phyloP scores from a whole-genome alignment of 1,140 invertebrate species.

The Caerostris extrusa region DNA sequence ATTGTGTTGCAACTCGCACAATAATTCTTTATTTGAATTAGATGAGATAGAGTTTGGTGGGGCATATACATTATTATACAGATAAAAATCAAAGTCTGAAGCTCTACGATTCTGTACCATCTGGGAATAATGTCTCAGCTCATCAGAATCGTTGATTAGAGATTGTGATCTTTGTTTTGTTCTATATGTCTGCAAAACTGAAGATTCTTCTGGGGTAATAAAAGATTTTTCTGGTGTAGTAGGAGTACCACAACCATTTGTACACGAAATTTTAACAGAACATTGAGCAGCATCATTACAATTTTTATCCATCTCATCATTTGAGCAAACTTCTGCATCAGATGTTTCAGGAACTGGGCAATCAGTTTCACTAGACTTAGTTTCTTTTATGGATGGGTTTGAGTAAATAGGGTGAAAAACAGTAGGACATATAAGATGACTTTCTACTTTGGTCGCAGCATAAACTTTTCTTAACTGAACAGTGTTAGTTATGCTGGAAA shows the following conservation, averaged over 20 bases:
- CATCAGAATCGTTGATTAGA: constrained; percentile 57
- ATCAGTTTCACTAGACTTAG: neutral
- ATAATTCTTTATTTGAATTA: constrained; percentile 46
- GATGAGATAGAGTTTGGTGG: constrained; percentile 4
- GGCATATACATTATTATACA: constrained; percentile 38
- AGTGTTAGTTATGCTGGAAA: constrained; percentile 67
- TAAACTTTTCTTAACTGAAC: constrained; percentile 66
- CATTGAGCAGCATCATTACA: constrained; percentile 63
- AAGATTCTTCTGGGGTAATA: neutral
- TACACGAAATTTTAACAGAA: neutral
- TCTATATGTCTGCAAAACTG: constrained; percentile 19
- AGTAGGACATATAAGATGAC: constrained; percentile 74
- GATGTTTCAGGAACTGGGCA: constrained; percentile 4
- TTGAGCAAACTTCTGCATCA: constrained; percentile 27
- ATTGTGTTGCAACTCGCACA: constrained; percentile 33
- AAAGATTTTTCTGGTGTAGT: constrained; percentile 42
- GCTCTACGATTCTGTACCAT: constrained; percentile 67
- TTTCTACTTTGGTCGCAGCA: constrained; percentile 70
- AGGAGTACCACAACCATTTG: constrained; percentile 68
- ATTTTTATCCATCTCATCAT: neutral
- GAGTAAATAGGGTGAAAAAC: constrained; percentile 43
- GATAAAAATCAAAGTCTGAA: constrained; percentile 63
- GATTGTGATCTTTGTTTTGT: constrained; percentile 69
- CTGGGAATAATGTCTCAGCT: constrained; percentile 50
- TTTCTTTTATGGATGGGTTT: neutral